A percentile compares a stretch with the other conserved stretches of the same genome.
phyloP scores from a whole-genome alignment of 2,888 invertebrate species.

The Sphinx pinastri region DNA sequence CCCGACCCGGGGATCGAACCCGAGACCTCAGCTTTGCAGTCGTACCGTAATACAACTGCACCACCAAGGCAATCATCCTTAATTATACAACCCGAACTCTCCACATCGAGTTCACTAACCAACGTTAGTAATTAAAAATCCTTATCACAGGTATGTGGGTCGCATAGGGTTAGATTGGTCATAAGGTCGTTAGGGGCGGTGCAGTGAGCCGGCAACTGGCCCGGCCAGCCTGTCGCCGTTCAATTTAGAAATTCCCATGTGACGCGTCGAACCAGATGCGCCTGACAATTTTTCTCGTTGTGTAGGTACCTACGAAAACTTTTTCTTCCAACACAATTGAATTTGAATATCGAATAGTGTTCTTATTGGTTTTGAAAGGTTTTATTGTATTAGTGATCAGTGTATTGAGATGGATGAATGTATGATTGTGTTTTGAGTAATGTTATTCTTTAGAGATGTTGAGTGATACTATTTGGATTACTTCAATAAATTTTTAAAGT shows the following conservation, averaged over 20 bases:
- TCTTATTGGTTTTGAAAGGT: neutral
- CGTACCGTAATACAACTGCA: too few relatives aligned
- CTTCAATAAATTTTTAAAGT: too few relatives aligned
- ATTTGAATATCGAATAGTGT: slow-evolving; percentile 9
- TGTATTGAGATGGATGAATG: too few relatives aligned
- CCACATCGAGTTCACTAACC: too few relatives aligned
- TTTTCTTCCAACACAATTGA: slow-evolving; percentile 1
- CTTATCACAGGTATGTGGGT: neutral
- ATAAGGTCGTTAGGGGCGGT: slow-evolving; percentile 37
- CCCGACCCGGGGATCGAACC: too few relatives aligned
- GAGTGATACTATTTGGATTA: too few relatives aligned
- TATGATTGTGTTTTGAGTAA: neutral
- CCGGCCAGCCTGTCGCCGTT: slow-evolving; percentile 45
- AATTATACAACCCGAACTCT: too few relatives aligned
- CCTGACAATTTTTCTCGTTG: slow-evolving; percentile 45
- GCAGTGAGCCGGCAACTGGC: slow-evolving; percentile 45
- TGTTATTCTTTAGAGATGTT: neutral
- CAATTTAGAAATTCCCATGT: slow-evolving; percentile 51
- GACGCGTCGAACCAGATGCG: slow-evolving; percentile 38
- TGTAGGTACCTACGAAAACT: slow-evolving; percentile 4
- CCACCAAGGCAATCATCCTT: too few relatives aligned
- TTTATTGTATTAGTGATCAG: too few relatives aligned
- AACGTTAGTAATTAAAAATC: neutral
- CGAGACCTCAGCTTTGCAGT: too few relatives aligned
- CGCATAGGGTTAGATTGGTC: slow-evolving; percentile 30